phyloP scores from a whole-genome alignment of 2,888 invertebrate species.

The Desoria tigrina region DNA sequence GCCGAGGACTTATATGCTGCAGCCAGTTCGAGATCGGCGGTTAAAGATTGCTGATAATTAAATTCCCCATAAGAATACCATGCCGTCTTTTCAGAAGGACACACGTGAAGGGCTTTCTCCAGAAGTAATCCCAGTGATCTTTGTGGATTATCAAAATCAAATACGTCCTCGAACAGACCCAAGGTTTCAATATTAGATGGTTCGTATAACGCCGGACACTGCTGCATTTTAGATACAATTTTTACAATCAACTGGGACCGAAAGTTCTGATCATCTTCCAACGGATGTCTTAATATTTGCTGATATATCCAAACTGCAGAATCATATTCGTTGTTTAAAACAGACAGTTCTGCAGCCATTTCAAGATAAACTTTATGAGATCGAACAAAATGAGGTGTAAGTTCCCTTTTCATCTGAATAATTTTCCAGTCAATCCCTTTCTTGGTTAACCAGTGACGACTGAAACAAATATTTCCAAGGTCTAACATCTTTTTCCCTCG shows the following conservation, averaged over 20 bases:
- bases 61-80: constrained; percentile 31
- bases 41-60: constrained; percentile 10
- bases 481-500: constrained; percentile 29
- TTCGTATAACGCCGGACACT: neutral
- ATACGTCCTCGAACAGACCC: too few relatives aligned
- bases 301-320: constrained; percentile 12
- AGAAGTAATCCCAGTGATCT: constrained; percentile 3
- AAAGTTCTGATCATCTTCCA: too few relatives aligned
- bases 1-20: constrained; percentile 21
- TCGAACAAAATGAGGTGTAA: neutral
- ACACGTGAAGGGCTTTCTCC: constrained; percentile 26
- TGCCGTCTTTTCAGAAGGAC: constrained; percentile 21
- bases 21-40: neutral
- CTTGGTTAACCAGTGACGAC: constrained; percentile 30
- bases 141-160: too few relatives aligned
- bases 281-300: neutral
- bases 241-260: neutral
- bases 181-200: neutral
- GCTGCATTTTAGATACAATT: neutral
- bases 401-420: neutral
- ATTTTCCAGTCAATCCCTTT: constrained; percentile 24
- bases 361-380: constrained; percentile 3
- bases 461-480: constrained; percentile 29
- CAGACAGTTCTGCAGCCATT: constrained; percentile 26
- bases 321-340: constrained; percentile 8